Conservation (phyloP, 2,797 vertebrate genomes). For the Miichthys miiuy region DNA sequence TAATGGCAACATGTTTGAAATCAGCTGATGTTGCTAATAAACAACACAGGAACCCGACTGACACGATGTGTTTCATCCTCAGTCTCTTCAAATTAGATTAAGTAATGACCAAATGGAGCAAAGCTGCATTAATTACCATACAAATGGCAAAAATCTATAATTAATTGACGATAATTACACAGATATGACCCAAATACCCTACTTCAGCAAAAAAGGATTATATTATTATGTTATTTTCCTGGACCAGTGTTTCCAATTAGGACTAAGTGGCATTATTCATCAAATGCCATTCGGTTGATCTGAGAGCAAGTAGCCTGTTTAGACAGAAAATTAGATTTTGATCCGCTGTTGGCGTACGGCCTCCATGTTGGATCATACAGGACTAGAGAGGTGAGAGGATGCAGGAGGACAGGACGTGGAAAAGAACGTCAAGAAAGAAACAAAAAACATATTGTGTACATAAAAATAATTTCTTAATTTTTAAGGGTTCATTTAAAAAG, state of each 20-base stretch:
- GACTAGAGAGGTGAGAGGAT: conserved; percentile 25
- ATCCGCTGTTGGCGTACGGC: conserved; percentile 59
- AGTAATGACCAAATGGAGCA: conserved; percentile 66
- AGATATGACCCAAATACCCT: conserved; percentile 82
- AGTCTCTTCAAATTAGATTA: conserved; percentile 64
- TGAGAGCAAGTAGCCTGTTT: conserved; percentile 75
- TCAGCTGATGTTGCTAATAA: conserved; percentile 64
- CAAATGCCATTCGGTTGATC: conserved; percentile 76
- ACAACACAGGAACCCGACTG: conserved; percentile 27
- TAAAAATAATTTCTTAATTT: no score
- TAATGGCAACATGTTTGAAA: conserved; percentile 49
- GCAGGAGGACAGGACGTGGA: neutral
- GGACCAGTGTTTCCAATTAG: conserved; percentile 77
- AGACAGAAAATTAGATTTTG: conserved; percentile 66
- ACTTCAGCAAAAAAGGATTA: conserved; percentile 76
- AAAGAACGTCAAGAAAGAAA: neutral
- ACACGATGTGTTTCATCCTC: conserved; percentile 51
- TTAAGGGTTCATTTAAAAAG: no score
- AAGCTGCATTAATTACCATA: conserved; percentile 74
- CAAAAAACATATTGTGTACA: no score
- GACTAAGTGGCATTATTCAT: conserved; percentile 84
- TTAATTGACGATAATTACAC: conserved; percentile 76
- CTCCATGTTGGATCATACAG: conserved; percentile 50
- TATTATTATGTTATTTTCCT: conserved; percentile 65
- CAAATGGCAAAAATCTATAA: conserved; percentile 71